Evolutionary conservation across 1,140 invertebrate species (phyloP).

Genomic region (Scaptomyza montana): DNA sequence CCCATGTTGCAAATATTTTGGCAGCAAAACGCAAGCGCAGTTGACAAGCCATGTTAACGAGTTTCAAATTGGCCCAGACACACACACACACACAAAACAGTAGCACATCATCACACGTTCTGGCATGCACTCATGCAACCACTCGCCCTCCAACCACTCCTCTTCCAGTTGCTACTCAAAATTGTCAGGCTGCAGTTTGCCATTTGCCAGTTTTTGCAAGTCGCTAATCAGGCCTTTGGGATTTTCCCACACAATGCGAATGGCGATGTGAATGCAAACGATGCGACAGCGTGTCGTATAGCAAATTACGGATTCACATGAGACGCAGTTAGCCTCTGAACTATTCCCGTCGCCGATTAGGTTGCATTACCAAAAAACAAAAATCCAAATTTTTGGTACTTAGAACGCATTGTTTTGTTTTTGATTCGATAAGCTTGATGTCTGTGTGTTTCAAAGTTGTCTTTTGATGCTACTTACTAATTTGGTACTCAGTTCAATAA

Average conservation of each 20-base stretch:
- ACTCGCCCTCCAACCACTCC: not conserved
- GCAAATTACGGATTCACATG: not conserved
- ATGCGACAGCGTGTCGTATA: conserved; percentile 14
- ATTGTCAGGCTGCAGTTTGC: conserved; percentile 23
- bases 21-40: conserved; percentile 69
- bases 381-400: not conserved
- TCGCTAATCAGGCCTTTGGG: conserved; percentile 48
- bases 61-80: conserved; percentile 55
- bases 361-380: not conserved
- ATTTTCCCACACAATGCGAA: conserved; percentile 24
- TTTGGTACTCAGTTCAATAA: too few relatives aligned
- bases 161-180: not conserved
- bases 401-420: not conserved
- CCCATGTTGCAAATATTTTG: conserved; percentile 70
- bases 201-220: conserved; percentile 26
- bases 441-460: not conserved
- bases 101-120: conserved; percentile 4
- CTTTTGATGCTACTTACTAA: too few relatives aligned
- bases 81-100: conserved; percentile 1
- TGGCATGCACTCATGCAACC: not conserved
- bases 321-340: conserved; percentile 4
- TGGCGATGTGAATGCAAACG: conserved; percentile 9
- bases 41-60: conserved; percentile 76
- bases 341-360: not conserved
- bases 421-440: not conserved